Conservation (phyloP, 2,888 invertebrate species). For the Lasioglossum pauxillum region DNA sequence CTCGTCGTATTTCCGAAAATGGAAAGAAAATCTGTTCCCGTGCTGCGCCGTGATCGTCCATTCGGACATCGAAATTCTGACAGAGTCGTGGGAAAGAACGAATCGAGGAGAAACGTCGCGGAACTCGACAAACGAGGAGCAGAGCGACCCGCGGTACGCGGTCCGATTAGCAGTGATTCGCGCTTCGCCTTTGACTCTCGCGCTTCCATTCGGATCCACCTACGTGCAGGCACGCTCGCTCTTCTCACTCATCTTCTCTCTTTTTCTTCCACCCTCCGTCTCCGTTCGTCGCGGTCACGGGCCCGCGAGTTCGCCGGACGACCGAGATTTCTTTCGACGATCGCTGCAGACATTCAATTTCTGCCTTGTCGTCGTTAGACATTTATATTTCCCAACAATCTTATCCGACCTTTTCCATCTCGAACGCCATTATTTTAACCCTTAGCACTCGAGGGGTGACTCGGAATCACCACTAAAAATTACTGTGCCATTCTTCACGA, state of each 20-base stretch:
- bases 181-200: conserved; percentile 70
- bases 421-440: not conserved
- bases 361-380: not conserved
- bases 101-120: conserved; percentile 11
- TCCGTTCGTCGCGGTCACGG: conserved; percentile 2
- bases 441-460: no score
- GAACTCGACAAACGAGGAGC: conserved; percentile 75
- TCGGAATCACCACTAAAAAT: no score
- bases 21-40: not conserved
- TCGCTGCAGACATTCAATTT: not conserved
- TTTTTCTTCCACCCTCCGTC: not conserved
- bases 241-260: conserved; percentile 1
- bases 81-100: not conserved
- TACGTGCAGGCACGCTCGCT: conserved; percentile 23
- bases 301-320: not conserved
- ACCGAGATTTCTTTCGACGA: not conserved
- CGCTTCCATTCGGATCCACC: conserved; percentile 52
- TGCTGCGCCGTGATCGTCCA: not conserved
- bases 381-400: not conserved
- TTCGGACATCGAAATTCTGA: not conserved
- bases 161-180: conserved; percentile 80
- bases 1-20: no score
- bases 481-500: no score
- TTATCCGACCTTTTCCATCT: not conserved
- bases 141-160: conserved; percentile 78